Percentiles rank a stretch among this genome's conserved stretches.
phyloP scores from a whole-genome alignment of 2,888 invertebrate genomes.

The Lochmaea capreae region DNA sequence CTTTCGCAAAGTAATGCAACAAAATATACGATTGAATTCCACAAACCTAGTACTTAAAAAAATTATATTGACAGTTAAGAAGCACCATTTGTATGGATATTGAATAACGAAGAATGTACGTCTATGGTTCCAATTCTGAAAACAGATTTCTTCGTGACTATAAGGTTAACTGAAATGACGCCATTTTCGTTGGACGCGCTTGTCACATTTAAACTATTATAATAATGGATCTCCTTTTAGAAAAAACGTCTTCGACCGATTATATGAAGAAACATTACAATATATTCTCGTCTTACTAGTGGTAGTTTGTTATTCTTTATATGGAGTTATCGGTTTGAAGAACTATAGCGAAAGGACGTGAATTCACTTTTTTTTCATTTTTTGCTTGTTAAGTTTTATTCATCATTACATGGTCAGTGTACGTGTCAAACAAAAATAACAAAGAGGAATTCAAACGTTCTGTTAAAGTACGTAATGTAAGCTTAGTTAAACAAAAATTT shows the following conservation, averaged over 20 bases:
- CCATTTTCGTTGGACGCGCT: slow-evolving; percentile 36
- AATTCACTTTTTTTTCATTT: slow-evolving; percentile 19
- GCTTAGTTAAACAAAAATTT: not conserved
- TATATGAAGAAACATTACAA: slow-evolving; percentile 37
- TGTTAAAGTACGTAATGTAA: slow-evolving; percentile 1
- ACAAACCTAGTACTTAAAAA: too few species aligned
- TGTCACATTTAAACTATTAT: slow-evolving; percentile 38
- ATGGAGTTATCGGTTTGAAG: slow-evolving; percentile 36
- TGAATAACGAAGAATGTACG: not conserved
- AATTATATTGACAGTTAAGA: too few species aligned
- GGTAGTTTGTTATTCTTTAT: slow-evolving; percentile 37
- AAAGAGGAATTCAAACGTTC: not conserved
- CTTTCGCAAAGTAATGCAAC: too few species aligned
- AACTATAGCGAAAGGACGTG: slow-evolving; percentile 17
- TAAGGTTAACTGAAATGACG: slow-evolving; percentile 42
- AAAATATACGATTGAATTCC: too few species aligned
- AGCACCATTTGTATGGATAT: too few species aligned
- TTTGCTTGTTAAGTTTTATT: slow-evolving; percentile 26
- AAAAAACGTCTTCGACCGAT: slow-evolving; percentile 37
- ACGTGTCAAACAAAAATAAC: slow-evolving; percentile 1
- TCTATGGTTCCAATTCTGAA: slow-evolving; percentile 6
- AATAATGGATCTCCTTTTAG: slow-evolving; percentile 41
- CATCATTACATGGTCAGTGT: slow-evolving; percentile 23
- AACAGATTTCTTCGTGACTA: slow-evolving; percentile 47
- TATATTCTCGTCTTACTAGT: slow-evolving; percentile 38